Evolutionary conservation across 2,797 vertebrate species (phyloP).

Genomic region (Molossus molossus): DNA sequence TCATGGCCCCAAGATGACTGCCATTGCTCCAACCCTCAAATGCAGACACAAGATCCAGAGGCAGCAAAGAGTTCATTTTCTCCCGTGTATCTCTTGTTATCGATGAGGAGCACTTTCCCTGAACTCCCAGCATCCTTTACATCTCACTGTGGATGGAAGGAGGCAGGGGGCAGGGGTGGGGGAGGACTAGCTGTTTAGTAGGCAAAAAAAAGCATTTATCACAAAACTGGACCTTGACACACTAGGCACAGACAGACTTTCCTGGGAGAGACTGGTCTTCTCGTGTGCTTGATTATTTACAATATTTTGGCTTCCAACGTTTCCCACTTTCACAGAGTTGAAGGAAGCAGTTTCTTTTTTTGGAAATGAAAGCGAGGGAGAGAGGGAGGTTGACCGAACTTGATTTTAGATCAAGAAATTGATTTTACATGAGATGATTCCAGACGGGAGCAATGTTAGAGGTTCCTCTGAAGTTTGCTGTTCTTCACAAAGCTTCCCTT

Average conservation of each 20-base stretch:
- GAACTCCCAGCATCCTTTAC: background rate
- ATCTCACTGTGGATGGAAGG: background rate
- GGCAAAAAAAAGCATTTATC: background rate
- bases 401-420: background rate
- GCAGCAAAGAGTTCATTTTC: background rate
- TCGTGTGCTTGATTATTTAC: background rate
- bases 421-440: background rate
- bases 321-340: background rate
- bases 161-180: too few species aligned
- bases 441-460: background rate
- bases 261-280: background rate
- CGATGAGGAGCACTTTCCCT: background rate
- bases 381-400: background rate
- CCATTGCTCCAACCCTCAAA: background rate
- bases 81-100: background rate
- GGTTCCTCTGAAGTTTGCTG: conserved; percentile 12
- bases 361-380: conserved; percentile 18
- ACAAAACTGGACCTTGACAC: background rate
- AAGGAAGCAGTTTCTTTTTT: background rate
- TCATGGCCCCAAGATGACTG: background rate
- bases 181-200: background rate
- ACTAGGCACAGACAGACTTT: background rate
- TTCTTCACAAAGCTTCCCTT: background rate
- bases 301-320: background rate
- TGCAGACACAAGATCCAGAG: background rate